Base-by-base conservation (phyloP, 2,888 invertebrate species). In the Xiphydria camelus region DNA sequence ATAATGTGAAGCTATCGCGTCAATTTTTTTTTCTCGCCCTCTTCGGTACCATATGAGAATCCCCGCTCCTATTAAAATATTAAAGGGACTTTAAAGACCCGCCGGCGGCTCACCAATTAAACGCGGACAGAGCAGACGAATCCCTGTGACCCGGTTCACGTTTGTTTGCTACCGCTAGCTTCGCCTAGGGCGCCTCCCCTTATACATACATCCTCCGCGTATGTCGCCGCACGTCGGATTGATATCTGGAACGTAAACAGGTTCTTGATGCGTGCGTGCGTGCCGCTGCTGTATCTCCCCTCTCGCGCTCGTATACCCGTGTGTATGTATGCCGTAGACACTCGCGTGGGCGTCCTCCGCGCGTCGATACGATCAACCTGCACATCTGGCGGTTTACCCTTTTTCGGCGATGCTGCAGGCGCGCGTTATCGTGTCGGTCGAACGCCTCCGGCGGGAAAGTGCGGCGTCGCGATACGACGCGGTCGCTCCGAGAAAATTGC, bases 351-450 rank as follows among this genome's bases (percentile, higher is more conserved):
- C 48, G 64, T 37, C 18, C 18, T 32, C 45, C 35, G 39, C 50
- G 51, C n/a, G 51, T 42, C 47, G 12, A 45, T 43, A 55, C 54
- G 35, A 53, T 52, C 58, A 58, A 62, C 59, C 50, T 55, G 62
- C 58, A 40, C 48, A 32, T 39, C 45, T 47, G 45, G 34, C 44
- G 45, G 54, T 56, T 69, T 69, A 64, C 55, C 73, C 72, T 69
- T 73, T 70, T 72, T 66, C 64, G 70, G 69, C 70, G 68, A 70
- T 69, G 10, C 6, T 15, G 23, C 23, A n/a, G n/a, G 23, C 23
- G 23, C 23, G 23, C 23, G 23, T 7, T n/a, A 6, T n/a, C 23
- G n/a, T n/a, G n/a, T n/a, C n/a, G n/a, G n/a, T n/a, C n/a, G n/a
- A n/a, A n/a, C n/a, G n/a, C n/a, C n/a, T n/a, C n/a, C n/a, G n/a